phyloP scores from a whole-genome alignment of 1,140 invertebrate species.

The Dreissena rostriformis region DNA sequence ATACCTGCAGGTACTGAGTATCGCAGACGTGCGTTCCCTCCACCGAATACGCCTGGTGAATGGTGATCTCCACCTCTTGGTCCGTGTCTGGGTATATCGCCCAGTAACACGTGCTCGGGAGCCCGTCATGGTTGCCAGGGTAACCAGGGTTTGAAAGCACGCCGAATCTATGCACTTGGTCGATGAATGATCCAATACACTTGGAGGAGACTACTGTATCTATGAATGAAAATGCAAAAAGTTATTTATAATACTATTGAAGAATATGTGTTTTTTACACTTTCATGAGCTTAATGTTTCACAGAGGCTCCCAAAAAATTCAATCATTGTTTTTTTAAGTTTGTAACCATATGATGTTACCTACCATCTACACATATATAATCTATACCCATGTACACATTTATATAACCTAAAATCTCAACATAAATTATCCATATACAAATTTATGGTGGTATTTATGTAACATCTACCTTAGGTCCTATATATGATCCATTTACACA shows the following conservation, averaged over 20 bases:
- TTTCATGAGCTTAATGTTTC: no score
- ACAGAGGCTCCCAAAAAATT: no score
- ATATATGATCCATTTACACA: no score
- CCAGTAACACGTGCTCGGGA: constrained; percentile 31
- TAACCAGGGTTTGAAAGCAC: constrained; percentile 37
- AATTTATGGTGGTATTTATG: no score
- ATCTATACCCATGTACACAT: constrained; percentile 40
- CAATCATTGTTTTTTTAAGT: no score
- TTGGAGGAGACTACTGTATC: constrained; percentile 24
- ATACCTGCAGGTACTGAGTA: constrained; percentile 46
- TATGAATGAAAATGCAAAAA: background rate
- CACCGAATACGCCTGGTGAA: constrained; percentile 30
- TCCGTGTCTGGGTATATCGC: constrained; percentile 32
- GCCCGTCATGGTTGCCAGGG: constrained; percentile 31
- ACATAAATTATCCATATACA: no score
- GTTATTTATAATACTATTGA: no score
- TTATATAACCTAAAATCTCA: background rate
- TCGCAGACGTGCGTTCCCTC: constrained; percentile 39
- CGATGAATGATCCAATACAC: constrained; percentile 24
- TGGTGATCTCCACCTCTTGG: constrained; percentile 11
- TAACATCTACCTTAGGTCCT: no score
- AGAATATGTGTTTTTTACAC: no score
- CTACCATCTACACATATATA: constrained; percentile 43
- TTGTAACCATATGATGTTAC: constrained; percentile 8
- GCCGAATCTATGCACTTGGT: constrained; percentile 42